Conservation (phyloP, 2,113 vertebrate species). For the Balaeniceps rex region DNA sequence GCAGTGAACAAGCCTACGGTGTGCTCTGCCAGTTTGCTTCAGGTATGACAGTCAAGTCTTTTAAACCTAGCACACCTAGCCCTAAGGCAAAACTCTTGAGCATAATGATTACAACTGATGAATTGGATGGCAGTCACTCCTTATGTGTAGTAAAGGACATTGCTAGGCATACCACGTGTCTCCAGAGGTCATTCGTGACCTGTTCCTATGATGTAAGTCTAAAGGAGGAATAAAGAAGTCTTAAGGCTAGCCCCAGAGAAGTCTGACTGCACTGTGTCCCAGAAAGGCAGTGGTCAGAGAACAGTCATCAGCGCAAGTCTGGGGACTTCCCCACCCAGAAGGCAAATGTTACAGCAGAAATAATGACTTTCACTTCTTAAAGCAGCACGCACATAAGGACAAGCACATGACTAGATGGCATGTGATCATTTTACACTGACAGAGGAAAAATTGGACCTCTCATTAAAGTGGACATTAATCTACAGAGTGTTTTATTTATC, state of each 20-base stretch:
- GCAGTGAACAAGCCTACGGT: not conserved
- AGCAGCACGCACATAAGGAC: not conserved
- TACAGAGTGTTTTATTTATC: not conserved
- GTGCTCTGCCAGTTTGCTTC: not conserved
- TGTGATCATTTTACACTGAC: not conserved
- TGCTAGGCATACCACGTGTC: not conserved
- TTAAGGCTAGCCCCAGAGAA: not conserved
- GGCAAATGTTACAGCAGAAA: not conserved
- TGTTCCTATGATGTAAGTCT: not conserved
- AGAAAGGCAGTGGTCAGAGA: not conserved
- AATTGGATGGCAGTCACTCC: not conserved
- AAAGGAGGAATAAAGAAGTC: not conserved
- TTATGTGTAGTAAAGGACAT: not conserved
- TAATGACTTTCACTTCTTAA: slow-evolving; percentile 27
- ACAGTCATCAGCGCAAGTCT: not conserved
- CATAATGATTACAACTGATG: not conserved
- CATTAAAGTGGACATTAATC: not conserved
- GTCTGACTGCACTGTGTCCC: not conserved
- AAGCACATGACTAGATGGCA: not conserved
- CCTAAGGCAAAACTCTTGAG: not conserved
- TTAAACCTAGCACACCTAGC: not conserved
- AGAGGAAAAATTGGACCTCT: not conserved
- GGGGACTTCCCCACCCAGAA: not conserved
- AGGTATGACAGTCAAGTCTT: not conserved
- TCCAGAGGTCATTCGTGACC: not conserved